Conservation (phyloP, 2,113 vertebrate species). For the Microcebus ravelobensis region DNA sequence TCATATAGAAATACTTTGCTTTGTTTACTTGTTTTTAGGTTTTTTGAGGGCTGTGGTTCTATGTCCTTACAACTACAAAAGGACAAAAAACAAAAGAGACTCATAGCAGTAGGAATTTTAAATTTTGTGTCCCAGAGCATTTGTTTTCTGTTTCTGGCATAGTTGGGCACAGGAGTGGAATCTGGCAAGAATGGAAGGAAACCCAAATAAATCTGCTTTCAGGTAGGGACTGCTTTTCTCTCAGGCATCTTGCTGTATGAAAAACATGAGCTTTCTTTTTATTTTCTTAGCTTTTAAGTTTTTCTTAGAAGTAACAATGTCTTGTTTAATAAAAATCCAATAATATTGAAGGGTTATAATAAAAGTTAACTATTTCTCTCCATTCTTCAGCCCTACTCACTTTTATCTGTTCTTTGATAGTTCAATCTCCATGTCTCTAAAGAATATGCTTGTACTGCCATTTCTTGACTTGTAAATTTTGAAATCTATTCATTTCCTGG, state of each 20-base stretch:
- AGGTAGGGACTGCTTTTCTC: not conserved
- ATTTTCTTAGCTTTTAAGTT: not conserved
- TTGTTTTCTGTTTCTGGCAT: not conserved
- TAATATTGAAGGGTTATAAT: not conserved
- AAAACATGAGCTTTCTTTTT: not conserved
- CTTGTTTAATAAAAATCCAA: not conserved
- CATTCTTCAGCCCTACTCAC: not conserved
- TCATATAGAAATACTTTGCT: not conserved
- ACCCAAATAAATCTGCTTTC: not conserved
- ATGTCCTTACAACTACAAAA: not conserved
- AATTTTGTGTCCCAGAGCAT: not conserved
- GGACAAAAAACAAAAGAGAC: not conserved
- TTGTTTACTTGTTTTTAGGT: not conserved
- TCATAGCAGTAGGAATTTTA: not conserved
- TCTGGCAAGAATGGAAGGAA: not conserved
- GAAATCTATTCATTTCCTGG: not conserved
- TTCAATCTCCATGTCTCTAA: not conserved
- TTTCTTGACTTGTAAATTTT: not conserved
- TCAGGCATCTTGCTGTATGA: not conserved
- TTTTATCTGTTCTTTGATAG: not conserved
- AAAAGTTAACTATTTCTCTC: not conserved
- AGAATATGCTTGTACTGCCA: not conserved
- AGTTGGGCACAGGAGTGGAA: not conserved
- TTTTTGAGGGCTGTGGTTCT: not conserved
- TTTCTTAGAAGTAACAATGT: not conserved